Evolutionary conservation across 1,140 invertebrate genomes (phyloP).

Genomic region (Drosophila lacteicornis): DNA sequence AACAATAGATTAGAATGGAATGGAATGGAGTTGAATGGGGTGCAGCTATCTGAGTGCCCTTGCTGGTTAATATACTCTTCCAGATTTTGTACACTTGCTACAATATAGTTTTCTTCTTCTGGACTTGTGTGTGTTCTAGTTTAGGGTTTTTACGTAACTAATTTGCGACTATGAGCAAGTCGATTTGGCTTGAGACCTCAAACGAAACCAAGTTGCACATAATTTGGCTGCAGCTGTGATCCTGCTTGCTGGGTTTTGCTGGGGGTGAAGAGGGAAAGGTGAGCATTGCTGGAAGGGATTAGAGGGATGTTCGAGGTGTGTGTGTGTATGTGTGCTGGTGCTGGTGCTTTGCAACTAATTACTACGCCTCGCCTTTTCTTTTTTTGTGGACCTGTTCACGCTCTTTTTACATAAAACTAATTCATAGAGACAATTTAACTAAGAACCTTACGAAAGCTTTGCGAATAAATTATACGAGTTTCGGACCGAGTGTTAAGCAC

Average conservation of each 20-base stretch:
- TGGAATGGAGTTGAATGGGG: too few relatives aligned
- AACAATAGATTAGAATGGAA: conserved; percentile 20
- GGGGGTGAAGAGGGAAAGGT: conserved; percentile 5
- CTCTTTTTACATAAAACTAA: conserved; percentile 67
- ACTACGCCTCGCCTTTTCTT: conserved; percentile 49
- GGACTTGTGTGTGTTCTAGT: conserved; percentile 25
- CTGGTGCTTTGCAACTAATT: conserved; percentile 49
- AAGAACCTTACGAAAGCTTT: conserved; percentile 61
- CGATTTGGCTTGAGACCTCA: conserved; percentile 73
- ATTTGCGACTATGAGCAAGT: conserved; percentile 77
- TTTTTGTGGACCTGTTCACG: conserved; percentile 26
- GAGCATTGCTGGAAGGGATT: conserved; percentile 10
- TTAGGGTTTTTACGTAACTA: conserved; percentile 56
- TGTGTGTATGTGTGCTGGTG: conserved; percentile 13
- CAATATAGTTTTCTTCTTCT: not conserved
- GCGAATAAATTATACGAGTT: conserved; percentile 57
- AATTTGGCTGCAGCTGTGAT: conserved; percentile 62
- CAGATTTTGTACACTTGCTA: conserved; percentile 2
- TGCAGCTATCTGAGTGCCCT: too few relatives aligned
- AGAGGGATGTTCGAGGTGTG: conserved; percentile 1
- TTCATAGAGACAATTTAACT: conserved; percentile 72
- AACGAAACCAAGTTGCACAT: conserved; percentile 81
- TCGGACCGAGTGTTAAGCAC: conserved; percentile 33
- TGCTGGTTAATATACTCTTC: too few relatives aligned
- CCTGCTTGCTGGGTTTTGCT: conserved; percentile 26